Conservation (phyloP, 2,113 vertebrate species). For the Neogale vison region DNA sequence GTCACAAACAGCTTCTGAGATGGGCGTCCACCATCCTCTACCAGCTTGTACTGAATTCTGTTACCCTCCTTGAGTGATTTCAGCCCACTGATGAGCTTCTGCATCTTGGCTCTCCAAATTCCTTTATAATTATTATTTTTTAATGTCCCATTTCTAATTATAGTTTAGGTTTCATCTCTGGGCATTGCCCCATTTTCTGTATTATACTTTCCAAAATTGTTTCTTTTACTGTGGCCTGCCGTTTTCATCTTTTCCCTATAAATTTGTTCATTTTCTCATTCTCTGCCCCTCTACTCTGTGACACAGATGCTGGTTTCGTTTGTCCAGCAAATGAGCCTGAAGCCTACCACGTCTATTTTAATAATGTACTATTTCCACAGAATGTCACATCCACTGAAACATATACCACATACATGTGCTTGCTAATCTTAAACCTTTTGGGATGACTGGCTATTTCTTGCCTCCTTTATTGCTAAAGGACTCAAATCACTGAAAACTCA, state of each 20-base stretch:
- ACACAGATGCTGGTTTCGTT: not conserved
- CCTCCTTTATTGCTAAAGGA: not conserved
- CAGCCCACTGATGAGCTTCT: not conserved
- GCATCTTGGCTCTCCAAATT: not conserved
- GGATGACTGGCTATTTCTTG: not conserved
- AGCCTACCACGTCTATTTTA: not conserved
- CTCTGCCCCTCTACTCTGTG: not conserved
- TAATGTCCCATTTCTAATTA: not conserved
- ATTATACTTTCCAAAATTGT: not conserved
- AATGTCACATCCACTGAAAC: not conserved
- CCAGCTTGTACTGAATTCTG: not conserved
- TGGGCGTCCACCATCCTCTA: not conserved
- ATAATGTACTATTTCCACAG: not conserved
- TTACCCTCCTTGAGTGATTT: not conserved
- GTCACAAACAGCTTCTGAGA: not conserved
- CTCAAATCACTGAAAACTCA: conserved; percentile 38
- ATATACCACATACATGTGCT: not conserved
- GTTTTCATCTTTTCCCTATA: not conserved
- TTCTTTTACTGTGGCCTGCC: not conserved
- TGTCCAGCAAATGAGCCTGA: not conserved
- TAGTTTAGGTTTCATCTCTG: not conserved
- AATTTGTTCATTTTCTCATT: not conserved
- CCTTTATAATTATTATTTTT: not conserved
- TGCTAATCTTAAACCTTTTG: not conserved
- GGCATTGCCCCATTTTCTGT: not conserved